Evolutionary conservation across 2,113 vertebrate genomes (phyloP), one percentile per base, ranked within the genome.

Genomic region (Nettapus auritus): DNA sequence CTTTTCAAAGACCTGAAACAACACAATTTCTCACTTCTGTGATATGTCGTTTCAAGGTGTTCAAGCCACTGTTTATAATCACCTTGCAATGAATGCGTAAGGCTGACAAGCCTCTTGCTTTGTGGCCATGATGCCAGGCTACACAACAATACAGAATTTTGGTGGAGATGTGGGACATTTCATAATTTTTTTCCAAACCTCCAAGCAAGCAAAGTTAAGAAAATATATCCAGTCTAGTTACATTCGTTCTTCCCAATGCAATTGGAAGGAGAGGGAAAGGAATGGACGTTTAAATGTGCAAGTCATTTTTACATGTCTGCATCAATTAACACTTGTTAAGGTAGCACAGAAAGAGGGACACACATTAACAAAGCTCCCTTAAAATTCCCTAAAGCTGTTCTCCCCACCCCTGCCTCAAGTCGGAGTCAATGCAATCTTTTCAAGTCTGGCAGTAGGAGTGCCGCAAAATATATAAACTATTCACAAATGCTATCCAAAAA

Each of bases 161-260:
- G 89, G 38, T 50, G 42, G 55, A 74, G 52, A 68, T 0, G 1
- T 69, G 62, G 77, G 56, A 92, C 80, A 19, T 4, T 14, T 48
- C 36, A 68, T 60, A 94, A 94, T 78, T 71, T 8, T 5, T 60
- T 92, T 89, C 69, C 77, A 93, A 88, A 89, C 69, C 42, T 57
- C 62, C 53, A 82, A 64, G 83, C 89, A 96, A 88, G 34, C 57
- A 28, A 42, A 78, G 60, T 56, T 90, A 90, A 88, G 83, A 96
- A 92, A 95, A 60, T 9, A 0, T 34, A 56, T 75, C 76, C 77
- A 75, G 86, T 44, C 80, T 84, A 88, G 80, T 63, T 79, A 85
- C 36, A 82, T 31, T 85, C 70, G 79, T 87, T 95, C 82, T 85
- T 89, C 78, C 76, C 77, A 89, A 87, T 92, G 89, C 95, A 90